Base-by-base conservation (phyloP, 2,888 invertebrate species). In the Temnothorax rugatulus region DNA sequence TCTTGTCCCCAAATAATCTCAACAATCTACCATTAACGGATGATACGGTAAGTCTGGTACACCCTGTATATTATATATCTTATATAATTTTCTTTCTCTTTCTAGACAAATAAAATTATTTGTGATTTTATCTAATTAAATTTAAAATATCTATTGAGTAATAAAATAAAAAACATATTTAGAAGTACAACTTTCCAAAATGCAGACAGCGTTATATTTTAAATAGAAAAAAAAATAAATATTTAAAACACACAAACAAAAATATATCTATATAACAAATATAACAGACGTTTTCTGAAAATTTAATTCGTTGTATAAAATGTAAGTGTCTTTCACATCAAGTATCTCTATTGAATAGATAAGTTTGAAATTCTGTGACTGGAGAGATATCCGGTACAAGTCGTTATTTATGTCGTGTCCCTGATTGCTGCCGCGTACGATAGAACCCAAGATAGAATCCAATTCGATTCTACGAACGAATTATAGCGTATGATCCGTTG, bases 401-500 rank as follows among this genome's bases (percentile, higher is more conserved):
- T 77, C 3, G 44, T 74, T 61, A 25, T 76, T 76, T 38, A 44
- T 9, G 21, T 50, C 38, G 11, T 54, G 21, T 54, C 7, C 9
- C 29, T 71, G 41, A 77, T 52, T 41, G n/a, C 50, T 7, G n/a
- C 4, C 5, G 11, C n/a, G 2, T 54, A 41, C 2, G 34, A 47
- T 18, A 34, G 47, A 73, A 47, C 4, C 21, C 44, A 74, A 74
- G 34, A 54, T 74, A 47, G 75, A 74, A 57, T n/a, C 44, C 57
- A 74, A 47, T 47, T 59, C 47, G 21, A 59, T 52, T 34, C 47
- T 50, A 59, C 41, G n/a, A 9, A 18, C 38, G 38, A 41, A 57
- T 81, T 69, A 69, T 54, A 71, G 44, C 79, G 21, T 82, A 50
- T 57, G 34, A 81, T 63, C 44, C 29, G 29, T 82, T 74, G 84